A percentile compares a stretch with the other conserved stretches of the same genome.
These are phyloP conservation scores for Hemiprocne comata DNA, from an alignment of 2,113 vertebrate species.

Conservation along the genomic window DNA sequence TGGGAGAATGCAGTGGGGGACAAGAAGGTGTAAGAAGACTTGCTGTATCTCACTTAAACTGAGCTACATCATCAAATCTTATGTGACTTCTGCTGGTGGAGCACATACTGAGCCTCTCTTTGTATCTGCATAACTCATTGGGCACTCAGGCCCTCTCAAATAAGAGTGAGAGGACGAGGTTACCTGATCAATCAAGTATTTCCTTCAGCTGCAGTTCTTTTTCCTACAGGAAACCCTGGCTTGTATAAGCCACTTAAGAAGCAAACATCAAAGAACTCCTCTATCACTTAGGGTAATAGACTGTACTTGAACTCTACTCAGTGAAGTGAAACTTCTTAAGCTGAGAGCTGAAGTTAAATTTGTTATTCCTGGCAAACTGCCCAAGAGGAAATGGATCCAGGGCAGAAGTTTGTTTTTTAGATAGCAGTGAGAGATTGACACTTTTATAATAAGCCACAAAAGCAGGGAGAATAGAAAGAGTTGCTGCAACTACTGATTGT, in stretches of 20 bases:
- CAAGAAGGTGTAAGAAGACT: background rate
- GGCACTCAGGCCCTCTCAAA: slow-evolving; percentile 48
- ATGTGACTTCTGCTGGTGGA: background rate
- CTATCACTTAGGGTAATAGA: slow-evolving; percentile 78
- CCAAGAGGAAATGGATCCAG: slow-evolving; percentile 72
- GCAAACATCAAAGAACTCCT: slow-evolving; percentile 76
- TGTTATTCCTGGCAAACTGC: slow-evolving; percentile 79
- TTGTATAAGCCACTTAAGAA: slow-evolving; percentile 69
- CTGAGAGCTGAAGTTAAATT: slow-evolving; percentile 72
- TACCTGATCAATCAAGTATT: slow-evolving; percentile 62
- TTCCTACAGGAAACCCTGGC: slow-evolving; percentile 54
- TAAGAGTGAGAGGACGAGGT: slow-evolving; percentile 42
- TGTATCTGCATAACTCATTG: background rate
- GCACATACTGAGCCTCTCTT: background rate
- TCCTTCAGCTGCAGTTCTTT: slow-evolving; percentile 49
- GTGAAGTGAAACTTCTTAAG: slow-evolving; percentile 77
- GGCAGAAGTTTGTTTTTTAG: slow-evolving; percentile 65
- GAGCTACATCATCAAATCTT: background rate
- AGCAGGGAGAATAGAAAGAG: slow-evolving; percentile 39
- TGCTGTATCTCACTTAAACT: background rate
- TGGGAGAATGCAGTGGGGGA: background rate
- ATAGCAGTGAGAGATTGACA: slow-evolving; percentile 61
- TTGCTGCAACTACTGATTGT: slow-evolving; percentile 35
- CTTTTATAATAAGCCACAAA: slow-evolving; percentile 62
- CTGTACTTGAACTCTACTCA: slow-evolving; percentile 69